Evolutionary conservation across 2,888 invertebrate genomes (phyloP), one percentile per base, ranked within the genome.

Genomic region (Hirtodrosophila alboralis): DNA sequence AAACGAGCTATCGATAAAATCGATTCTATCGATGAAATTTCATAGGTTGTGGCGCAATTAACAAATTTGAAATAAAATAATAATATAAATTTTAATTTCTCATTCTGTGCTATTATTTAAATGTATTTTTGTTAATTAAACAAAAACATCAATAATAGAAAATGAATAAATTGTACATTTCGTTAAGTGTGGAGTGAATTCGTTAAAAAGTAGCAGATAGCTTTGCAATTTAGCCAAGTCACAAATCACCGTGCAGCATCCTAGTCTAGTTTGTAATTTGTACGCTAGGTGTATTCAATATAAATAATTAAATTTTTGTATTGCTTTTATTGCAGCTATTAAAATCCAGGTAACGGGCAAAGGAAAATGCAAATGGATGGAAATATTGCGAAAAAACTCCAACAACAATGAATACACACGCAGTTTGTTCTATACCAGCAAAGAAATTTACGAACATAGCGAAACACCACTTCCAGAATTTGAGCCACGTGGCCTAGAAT

Each of bases 311-410:
- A n/a, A n/a, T n/a, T n/a, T n/a, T n/a, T n/a, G n/a, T n/a, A n/a
- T 7, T 38, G 4, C 18, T 36, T 10, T n/a, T 21, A 21, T 2
- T 8, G 7, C 3, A 6, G 10, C 8, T 9, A 10, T 10, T 1
- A 16, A 4, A 28, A 18, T 12, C 16, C 18, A 18, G n/a, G n/a
- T n/a, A 18, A 4, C 5, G 18, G 90, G 89, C 13, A 90, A 90
- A 40, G 91, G 90, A 4, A 90, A 90, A 78, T 90, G 90, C 71
- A 89, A 89, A 64, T 90, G 91, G 90, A 87, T 88, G 57, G 90
- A 90, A 77, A 87, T 90, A 37, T 63, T 90, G 36, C 88, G 89
- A 13, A 88, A 89, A 61, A 90, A n/a, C 45, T 77, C 84, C 0
- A 79, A 77, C 47, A 87, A 84, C 54, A 90, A 90, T 65, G 85